Evolutionary conservation across 1,140 invertebrate species (phyloP), one percentile per base, ranked within the genome.

Genomic region (Mizuhopecten yessoensis): DNA sequence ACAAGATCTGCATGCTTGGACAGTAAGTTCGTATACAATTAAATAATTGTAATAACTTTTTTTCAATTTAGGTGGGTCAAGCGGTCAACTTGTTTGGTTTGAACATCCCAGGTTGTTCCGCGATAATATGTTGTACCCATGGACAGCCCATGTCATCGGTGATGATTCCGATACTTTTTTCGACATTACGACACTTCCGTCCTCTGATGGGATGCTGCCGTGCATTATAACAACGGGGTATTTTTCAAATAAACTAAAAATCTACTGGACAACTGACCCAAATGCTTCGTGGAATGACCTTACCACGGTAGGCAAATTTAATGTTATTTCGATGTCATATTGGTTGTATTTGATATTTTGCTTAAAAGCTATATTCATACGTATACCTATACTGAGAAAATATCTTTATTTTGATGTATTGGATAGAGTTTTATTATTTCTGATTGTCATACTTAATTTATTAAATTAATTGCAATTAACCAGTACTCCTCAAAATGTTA

Each of bases 271-370:
- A 23, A 89, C 90, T 86, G 90, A 88, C 34, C 86, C 45, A 29
- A 90, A 92, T 11, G 86, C 88, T 11, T 91, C 93, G 42, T 96
- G 96, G 96, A 95, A 93, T 29, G 93, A 95, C 87, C 75, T 90
- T 20, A 17, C 13, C 7, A 87, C n/a, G 90, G 89, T 90, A 87
- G 20, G 33, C 0, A 75, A 75, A 75, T 75, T 45, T 17, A 45
- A 20, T 20, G 1, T 17, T 45, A 17, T 45, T 45, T 39, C 36
- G n/a, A n/a, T n/a, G n/a, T n/a, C n/a, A n/a, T n/a, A n/a, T n/a
- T n/a, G n/a, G n/a, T n/a, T n/a, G n/a, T n/a, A n/a, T n/a, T n/a
- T n/a, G n/a, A n/a, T n/a, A n/a, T n/a, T n/a, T n/a, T n/a, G n/a
- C n/a, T n/a, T n/a, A n/a, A n/a, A n/a, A n/a, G n/a, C n/a, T n/a